Evolutionary conservation across 2,888 invertebrate species (phyloP).

Genomic region (Agrochola litura): DNA sequence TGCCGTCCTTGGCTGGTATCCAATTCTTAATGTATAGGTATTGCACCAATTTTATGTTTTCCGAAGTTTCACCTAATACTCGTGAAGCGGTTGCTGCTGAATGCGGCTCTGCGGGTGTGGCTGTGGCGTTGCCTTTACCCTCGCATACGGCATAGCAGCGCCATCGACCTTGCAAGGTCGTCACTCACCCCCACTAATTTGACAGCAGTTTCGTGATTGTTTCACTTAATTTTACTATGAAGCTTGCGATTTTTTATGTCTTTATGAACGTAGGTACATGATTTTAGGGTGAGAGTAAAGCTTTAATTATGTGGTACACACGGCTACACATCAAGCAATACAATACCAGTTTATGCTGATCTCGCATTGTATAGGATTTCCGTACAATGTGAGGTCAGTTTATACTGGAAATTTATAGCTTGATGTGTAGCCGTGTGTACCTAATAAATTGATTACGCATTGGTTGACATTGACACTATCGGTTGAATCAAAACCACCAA

Average conservation of each 20-base stretch:
- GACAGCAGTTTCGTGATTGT: constrained; percentile 67
- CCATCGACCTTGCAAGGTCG: constrained; percentile 84
- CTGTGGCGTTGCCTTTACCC: constrained; percentile 64
- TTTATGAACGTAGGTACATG: not conserved
- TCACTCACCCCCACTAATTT: constrained; percentile 67
- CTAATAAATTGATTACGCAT: not conserved
- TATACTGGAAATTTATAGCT: no score
- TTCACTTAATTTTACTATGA: constrained; percentile 68
- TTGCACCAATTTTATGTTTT: constrained; percentile 53
- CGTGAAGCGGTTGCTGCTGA: constrained; percentile 41
- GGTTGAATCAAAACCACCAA: not conserved
- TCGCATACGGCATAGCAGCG: constrained; percentile 70
- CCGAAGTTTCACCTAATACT: constrained; percentile 53
- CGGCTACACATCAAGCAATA: no score
- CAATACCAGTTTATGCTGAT: no score
- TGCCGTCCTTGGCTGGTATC: constrained; percentile 55
- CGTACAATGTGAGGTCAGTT: no score
- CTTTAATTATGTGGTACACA: not conserved
- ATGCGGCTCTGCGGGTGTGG: constrained; percentile 64
- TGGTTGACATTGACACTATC: not conserved
- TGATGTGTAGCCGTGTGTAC: no score
- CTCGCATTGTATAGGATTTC: no score
- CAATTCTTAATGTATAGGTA: constrained; percentile 54
- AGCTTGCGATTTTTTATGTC: constrained; percentile 38
- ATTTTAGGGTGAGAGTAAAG: constrained; percentile 2